phyloP scores from a whole-genome alignment of 2,888 invertebrate genomes.

The Polydrusus cervinus region DNA sequence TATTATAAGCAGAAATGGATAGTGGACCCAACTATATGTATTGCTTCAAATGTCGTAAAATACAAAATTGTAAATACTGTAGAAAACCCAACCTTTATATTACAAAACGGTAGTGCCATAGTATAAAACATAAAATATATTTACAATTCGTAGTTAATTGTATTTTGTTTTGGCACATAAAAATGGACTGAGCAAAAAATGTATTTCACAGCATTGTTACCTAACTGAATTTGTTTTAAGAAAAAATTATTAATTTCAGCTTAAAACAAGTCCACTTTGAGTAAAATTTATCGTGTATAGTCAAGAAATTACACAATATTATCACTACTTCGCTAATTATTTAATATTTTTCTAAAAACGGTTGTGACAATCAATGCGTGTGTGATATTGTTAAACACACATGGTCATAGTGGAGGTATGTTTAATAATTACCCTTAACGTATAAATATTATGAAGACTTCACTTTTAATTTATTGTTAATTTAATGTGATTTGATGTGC shows the following conservation, averaged over 20 bases:
- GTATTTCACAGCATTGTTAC: constrained; percentile 48
- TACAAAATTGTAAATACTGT: constrained; percentile 23
- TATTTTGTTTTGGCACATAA: constrained; percentile 60
- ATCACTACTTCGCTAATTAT: background rate
- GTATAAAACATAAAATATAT: constrained; percentile 23
- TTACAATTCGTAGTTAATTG: constrained; percentile 51
- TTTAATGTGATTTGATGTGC: no score
- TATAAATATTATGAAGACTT: no score
- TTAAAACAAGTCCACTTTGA: background rate
- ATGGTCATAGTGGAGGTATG: no score
- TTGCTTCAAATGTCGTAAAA: constrained; percentile 3
- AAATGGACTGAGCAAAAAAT: constrained; percentile 58
- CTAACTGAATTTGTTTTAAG: constrained; percentile 48
- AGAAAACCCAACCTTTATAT: constrained; percentile 11
- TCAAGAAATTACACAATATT: background rate
- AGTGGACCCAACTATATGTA: constrained; percentile 11
- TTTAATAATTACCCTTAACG: no score
- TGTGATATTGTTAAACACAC: no score
- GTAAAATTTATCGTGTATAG: constrained; percentile 4
- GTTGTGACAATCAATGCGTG: no score
- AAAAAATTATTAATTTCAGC: constrained; percentile 5
- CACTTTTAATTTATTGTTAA: no score
- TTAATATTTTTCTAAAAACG: background rate
- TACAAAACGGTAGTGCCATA: constrained; percentile 9
- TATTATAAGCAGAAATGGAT: background rate